phyloP scores from a whole-genome alignment of 2,797 vertebrate species.

The Chloroceryle inda region DNA sequence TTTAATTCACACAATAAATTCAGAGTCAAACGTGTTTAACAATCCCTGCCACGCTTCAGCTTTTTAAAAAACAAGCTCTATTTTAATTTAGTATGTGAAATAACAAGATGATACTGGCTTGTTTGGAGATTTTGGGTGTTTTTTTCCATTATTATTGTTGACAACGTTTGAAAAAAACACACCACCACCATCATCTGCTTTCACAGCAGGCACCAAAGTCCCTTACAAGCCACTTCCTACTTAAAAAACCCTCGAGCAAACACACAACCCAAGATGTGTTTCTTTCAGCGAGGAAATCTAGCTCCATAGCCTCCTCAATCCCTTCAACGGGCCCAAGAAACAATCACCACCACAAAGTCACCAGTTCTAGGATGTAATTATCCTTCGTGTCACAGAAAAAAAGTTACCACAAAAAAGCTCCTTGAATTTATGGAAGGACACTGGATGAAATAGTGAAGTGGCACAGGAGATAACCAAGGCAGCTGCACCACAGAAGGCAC shows the following conservation, averaged over 20 bases:
- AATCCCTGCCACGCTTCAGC: neutral
- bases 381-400: neutral
- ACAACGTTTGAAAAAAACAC: too few species aligned
- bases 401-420: neutral
- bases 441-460: fast-evolving
- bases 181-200: neutral
- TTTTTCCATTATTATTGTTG: neutral
- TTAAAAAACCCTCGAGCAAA: neutral
- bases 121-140: neutral
- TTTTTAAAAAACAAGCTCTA: neutral
- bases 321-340: neutral
- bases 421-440: too few species aligned
- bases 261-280: fast-evolving
- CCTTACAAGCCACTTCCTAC: neutral
- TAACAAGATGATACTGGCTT: fast-evolving
- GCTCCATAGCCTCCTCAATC: neutral
- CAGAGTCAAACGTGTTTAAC: neutral
- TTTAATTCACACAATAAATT: neutral
- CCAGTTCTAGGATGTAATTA: neutral
- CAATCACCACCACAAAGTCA: neutral
- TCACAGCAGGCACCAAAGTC: neutral
- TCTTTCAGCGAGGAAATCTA: neutral
- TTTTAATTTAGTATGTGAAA: neutral
- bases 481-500: neutral
- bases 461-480: neutral